Base-by-base conservation (phyloP, 2,888 invertebrate genomes). In the Teleogryllus oceanicus region DNA sequence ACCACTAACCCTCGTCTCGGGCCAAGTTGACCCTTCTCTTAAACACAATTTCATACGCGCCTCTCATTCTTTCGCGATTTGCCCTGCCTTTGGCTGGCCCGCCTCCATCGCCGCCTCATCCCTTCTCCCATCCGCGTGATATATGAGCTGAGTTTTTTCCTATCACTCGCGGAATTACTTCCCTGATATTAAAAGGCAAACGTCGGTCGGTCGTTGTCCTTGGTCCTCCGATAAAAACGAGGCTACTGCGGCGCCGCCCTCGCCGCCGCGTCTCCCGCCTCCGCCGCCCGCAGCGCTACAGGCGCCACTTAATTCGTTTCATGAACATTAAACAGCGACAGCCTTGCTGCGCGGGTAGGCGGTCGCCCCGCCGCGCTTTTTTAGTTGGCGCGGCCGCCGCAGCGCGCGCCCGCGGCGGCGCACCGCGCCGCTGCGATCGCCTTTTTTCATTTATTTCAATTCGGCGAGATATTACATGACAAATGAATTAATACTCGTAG, bases 401-500 rank as follows among this genome's bases (percentile, higher is more conserved):
- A 37, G 37, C 37, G 37, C 37, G 37, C 62, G n/a, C 62, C 62
- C 62, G 13, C 62, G 16, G 62, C n/a, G 13, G 13, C 62, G 62
- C 62, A 5, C 62, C n/a, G 13, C 62, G 62, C 62, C 16, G n/a
- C 62, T 62, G 16, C 62, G 16, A 62, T 62, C 62, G 62, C 62
- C n/a, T 62, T 62, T 62, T 62, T 62, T n/a, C 62, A n/a, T 62
- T 62, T 62, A 62, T 13, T 62, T 62, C 62, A 62, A 62, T 62
- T 62, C 62, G 13, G 62, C 62, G 62, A 62, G 62, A 62, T 62
- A 62, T 62, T 62, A 62, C 62, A 62, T 62, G 62, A 62, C 62
- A 62, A 62, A 62, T 62, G 62, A 62, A 62, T 62, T 62, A 62
- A 62, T 62, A 62, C 62, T 62, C 62, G 62, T 62, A 62, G 62